Evolutionary conservation across 2,797 vertebrate genomes (phyloP), one percentile per base, ranked within the genome.

Genomic region (Huso huso): DNA sequence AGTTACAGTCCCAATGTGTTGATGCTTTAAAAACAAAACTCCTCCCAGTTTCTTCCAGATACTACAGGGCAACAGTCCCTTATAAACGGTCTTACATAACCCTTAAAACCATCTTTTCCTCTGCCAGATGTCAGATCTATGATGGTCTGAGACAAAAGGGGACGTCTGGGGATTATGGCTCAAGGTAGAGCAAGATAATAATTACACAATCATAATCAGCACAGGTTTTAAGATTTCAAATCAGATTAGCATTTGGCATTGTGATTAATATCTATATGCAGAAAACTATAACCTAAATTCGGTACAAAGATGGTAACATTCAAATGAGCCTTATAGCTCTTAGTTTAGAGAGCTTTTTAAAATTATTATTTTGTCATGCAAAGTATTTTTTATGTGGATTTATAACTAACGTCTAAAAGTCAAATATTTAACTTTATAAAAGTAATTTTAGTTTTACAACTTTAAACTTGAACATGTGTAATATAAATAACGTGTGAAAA

Each of bases 51-150:
- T 70, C 78, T 74, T 71, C 23, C 50, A 55, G 37, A 13, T 69
- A 49, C 65, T 64, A 65, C 58, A 72, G 61, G 69, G 66, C 76
- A 68, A 62, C 65, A 72, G 71, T 75, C 76, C 53, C 81, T 82
- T 73, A 69, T 83, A 86, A 85, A 87, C 80, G 79, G 69, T 18
- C 85, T 89, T 88, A 88, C 77, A 85, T 86, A 82, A 86, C 88
- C 86, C 83, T 89, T 88, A 83, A 85, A 88, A 82, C 79, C 84
- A 88, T 87, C 78, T 87, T 84, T 87, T 67, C 70, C 76, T 81
- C 76, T 77, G 86, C 85, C 88, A 89, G 85, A 89, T 88, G 84
- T 85, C 84, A 84, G 80, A 76, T 77, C 74, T 79, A 82, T 76
- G 79, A 82, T 76, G 75, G 80, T 65, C 76, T 73, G 73, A 60